Percentiles rank a stretch among this genome's conserved stretches.
phyloP scores from a whole-genome alignment of 2,797 vertebrate species.

The Myiotriccus ornatus region DNA sequence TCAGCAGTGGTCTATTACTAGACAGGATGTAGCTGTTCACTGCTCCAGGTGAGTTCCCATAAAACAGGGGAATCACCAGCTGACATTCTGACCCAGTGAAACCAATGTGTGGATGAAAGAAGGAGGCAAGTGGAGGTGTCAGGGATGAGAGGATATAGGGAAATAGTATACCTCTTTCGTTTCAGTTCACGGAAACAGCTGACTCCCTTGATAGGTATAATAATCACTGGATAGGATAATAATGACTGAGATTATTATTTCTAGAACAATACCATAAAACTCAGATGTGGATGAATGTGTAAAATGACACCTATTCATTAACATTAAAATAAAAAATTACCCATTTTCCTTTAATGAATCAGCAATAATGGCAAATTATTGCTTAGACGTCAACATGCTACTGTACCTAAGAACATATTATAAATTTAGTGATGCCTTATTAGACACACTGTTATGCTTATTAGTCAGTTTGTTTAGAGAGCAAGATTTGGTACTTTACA shows the following conservation, averaged over 20 bases:
- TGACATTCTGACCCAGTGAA: background rate
- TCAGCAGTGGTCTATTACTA: background rate
- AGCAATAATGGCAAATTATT: background rate
- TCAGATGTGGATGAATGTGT: background rate
- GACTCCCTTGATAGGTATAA: background rate
- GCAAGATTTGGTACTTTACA: background rate
- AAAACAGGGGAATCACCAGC: background rate
- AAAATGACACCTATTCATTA: background rate
- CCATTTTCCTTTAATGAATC: background rate
- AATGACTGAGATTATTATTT: background rate
- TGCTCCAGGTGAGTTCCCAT: background rate
- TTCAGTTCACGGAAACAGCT: background rate
- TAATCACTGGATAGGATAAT: background rate
- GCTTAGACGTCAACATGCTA: background rate
- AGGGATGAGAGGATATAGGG: background rate
- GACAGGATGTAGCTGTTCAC: background rate
- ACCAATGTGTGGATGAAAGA: background rate
- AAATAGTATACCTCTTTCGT: background rate
- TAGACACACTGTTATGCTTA: background rate
- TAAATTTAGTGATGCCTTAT: background rate
- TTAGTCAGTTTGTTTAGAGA: background rate
- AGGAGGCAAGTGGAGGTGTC: background rate
- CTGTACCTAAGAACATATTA: background rate
- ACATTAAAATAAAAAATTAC: background rate
- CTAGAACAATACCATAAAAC: background rate